Evolutionary conservation across 2,113 vertebrate species (phyloP), one percentile per base, ranked within the genome.

Genomic region (Tichodroma muraria): DNA sequence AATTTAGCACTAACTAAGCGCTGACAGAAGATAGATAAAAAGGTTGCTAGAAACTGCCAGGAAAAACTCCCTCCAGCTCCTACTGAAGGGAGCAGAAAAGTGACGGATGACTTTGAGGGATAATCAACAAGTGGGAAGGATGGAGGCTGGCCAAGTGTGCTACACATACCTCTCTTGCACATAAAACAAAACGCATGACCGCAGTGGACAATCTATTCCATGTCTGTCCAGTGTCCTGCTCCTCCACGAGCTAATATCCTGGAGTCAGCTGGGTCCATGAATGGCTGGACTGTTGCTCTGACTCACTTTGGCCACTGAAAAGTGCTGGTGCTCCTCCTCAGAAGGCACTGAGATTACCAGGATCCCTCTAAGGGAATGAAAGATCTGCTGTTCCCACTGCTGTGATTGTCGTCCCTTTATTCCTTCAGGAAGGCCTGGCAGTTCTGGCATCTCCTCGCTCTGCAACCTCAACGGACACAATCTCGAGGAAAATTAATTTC

Each of bases 1-100:
- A 33, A 4, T 64, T 88, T 52, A 78, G 80, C 80, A 49, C 50
- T 86, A 87, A 91, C 44, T 56, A 30, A 80, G 72, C 2, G 13
- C 44, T 3, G 37, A 85, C 50, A 83, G 93, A 77, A 82, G 31
- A 49, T 0, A 90, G 72, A 88, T 88, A 86, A 95, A 96, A 76
- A 33, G 27, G 35, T 64, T 75, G 33, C 65, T 91, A 52, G 31
- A 70, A 89, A 70, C n/a, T 70, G 73, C 60, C 80, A 84, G 92
- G 40, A 83, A 82, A 90, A 90, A 8, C 14, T 47, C 56, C 31
- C 18, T 37, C 25, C 82, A 81, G 6, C 49, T 91, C 73, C 70
- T 66, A 10, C 35, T 0, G 1, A 75, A 33, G 38, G n/a, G 47
- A 92, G 72, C 40, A 75, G 78, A 35, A 47, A 56, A 64, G 49